A percentile compares a stretch with the other conserved stretches of the same genome.
Evolutionary conservation across 2,113 vertebrate genomes (phyloP).

Genomic region (Stegastes partitus): DNA sequence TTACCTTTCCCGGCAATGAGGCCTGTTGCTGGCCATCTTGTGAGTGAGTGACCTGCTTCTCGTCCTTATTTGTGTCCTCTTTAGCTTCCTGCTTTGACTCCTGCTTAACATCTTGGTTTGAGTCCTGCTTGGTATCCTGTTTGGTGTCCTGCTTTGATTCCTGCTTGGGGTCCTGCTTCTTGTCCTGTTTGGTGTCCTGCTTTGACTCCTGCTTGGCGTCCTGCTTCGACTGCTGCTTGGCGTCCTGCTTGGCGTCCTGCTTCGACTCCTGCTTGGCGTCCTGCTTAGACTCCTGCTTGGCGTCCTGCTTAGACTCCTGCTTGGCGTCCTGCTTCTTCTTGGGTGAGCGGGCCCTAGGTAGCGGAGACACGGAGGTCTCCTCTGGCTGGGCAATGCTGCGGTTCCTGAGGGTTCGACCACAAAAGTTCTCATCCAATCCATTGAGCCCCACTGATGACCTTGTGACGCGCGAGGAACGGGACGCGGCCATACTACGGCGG

Average conservation of each 20-base stretch:
- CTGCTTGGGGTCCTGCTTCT: conserved; percentile 38
- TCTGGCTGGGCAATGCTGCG: conserved; percentile 98
- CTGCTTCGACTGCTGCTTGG: conserved; percentile 82
- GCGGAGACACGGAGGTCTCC: conserved; percentile 90
- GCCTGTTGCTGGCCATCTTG: conserved; percentile 78
- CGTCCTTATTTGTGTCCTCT: conserved; percentile 65
- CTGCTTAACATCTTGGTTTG: conserved; percentile 46
- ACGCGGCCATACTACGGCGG: conserved; percentile 99
- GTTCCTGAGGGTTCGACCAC: conserved; percentile 98
- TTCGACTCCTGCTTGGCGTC: conserved; percentile 74
- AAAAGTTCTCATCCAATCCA: conserved; percentile 99
- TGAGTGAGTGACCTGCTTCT: conserved; percentile 41
- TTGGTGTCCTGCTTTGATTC: conserved; percentile 63
- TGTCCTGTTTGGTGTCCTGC: conserved; percentile 58
- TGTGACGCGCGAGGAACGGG: conserved; percentile 99
- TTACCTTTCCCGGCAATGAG: conserved; percentile 86
- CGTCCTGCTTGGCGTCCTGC: conserved; percentile 86
- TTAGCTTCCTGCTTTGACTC: conserved; percentile 43
- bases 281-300: conserved; percentile 72
- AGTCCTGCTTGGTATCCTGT: conserved; percentile 58
- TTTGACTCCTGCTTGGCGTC: conserved; percentile 63
- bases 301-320: conserved; percentile 56
- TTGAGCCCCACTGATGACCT: conserved; percentile 99
- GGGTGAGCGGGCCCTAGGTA: conserved; percentile 94
- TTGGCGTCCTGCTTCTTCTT: conserved; percentile 93